phyloP scores from a whole-genome alignment of 2,797 vertebrate species.

The Poecilia gillii region DNA sequence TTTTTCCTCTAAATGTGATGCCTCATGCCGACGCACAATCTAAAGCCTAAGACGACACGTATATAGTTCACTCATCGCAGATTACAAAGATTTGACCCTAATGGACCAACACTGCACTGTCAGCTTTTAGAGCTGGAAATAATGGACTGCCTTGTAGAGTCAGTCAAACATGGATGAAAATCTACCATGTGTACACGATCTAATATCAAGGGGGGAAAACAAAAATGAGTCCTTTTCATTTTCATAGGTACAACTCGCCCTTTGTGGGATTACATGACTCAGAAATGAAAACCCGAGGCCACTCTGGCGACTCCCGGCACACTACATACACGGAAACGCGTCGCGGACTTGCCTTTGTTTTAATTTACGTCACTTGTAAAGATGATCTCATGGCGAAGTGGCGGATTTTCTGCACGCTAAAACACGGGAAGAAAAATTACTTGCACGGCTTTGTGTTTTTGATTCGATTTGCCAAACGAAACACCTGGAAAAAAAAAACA shows the following conservation, averaged over 20 bases:
- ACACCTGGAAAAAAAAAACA: background rate
- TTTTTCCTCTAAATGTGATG: constrained; percentile 30
- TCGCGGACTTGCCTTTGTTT: background rate
- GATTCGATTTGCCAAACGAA: constrained; percentile 2
- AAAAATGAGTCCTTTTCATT: background rate
- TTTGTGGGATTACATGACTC: constrained; percentile 18
- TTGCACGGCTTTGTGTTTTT: constrained; percentile 2
- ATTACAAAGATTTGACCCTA: constrained; percentile 38
- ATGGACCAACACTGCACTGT: constrained; percentile 4
- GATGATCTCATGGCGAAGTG: background rate
- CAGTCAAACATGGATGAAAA: constrained; percentile 17
- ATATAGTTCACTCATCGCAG: constrained; percentile 21
- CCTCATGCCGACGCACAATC: constrained; percentile 18
- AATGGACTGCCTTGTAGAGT: constrained; percentile 15
- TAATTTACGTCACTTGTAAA: background rate
- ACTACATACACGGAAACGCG: background rate
- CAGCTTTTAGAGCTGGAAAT: constrained; percentile 25
- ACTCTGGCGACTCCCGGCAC: background rate
- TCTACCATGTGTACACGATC: constrained; percentile 15
- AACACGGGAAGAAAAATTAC: background rate
- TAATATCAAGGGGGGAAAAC: constrained; percentile 8
- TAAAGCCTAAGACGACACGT: constrained; percentile 11
- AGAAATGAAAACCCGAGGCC: constrained; percentile 5
- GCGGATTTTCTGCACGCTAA: constrained; percentile 1
- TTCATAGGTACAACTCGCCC: constrained; percentile 1